Conservation (phyloP, 2,888 invertebrate species). For the Hypercompe scribonia region DNA sequence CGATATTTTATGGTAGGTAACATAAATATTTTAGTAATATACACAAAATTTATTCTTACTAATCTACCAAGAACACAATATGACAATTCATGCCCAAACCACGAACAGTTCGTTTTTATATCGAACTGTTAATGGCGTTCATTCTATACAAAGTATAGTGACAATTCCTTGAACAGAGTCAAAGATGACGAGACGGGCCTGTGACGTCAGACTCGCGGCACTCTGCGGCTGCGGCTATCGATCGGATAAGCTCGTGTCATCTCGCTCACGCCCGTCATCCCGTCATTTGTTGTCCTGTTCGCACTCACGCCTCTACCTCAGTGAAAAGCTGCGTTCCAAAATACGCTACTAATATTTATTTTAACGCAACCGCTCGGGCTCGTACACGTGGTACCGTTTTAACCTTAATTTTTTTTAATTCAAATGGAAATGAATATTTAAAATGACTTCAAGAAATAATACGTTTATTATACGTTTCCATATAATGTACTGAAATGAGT, state of each 20-base stretch:
- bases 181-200: constrained; percentile 84
- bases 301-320: constrained; percentile 67
- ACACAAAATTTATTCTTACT: constrained; percentile 3
- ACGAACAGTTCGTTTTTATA: constrained; percentile 35
- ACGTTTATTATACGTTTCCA: background rate
- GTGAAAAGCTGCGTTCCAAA: constrained; percentile 80
- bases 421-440: constrained; percentile 16
- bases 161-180: constrained; percentile 82
- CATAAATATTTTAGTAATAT: constrained; percentile 17
- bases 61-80: constrained; percentile 22
- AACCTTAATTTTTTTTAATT: constrained; percentile 30
- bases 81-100: constrained; percentile 11
- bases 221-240: constrained; percentile 87
- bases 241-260: constrained; percentile 78
- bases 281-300: constrained; percentile 68
- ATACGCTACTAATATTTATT: constrained; percentile 87
- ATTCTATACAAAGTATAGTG: constrained; percentile 75
- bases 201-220: constrained; percentile 84
- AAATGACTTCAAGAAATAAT: background rate
- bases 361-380: constrained; percentile 80
- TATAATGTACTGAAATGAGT: background rate
- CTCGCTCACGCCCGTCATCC: constrained; percentile 70
- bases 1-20: background rate
- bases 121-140: constrained; percentile 50
- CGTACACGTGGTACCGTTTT: constrained; percentile 74